Percentiles rank a stretch among this genome's conserved stretches.
Conservation (phyloP, 2,888 invertebrate species). For the Automeris io region DNA sequence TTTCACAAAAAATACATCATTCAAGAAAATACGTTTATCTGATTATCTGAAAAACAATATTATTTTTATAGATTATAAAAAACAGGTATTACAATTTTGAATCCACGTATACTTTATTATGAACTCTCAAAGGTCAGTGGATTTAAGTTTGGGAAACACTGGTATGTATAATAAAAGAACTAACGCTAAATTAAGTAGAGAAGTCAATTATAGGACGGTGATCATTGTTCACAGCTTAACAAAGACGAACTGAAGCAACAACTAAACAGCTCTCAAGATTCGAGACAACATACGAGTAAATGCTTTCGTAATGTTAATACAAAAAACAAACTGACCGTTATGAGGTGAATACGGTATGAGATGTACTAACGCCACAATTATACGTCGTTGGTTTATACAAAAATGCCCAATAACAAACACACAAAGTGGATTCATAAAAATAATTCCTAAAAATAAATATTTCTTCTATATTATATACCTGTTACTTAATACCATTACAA, state of each 20-base stretch:
- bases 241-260: constrained; percentile 48
- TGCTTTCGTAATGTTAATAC: constrained; percentile 53
- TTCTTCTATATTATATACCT: constrained; percentile 30
- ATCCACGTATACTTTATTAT: no score
- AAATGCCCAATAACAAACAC: constrained; percentile 42
- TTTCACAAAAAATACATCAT: no score
- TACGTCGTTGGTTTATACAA: constrained; percentile 28
- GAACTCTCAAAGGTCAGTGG: no score
- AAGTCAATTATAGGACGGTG: constrained; percentile 69
- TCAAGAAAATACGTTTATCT: no score
- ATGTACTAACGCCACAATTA: constrained; percentile 54
- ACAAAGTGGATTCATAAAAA: constrained; percentile 32
- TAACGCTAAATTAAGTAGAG: constrained; percentile 73
- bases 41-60: no score
- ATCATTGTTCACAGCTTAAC: constrained; percentile 37
- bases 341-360: constrained; percentile 47
- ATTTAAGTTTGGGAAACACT: no score
- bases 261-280: constrained; percentile 39
- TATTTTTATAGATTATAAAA: no score
- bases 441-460: constrained; percentile 36
- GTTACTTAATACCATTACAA: constrained; percentile 35
- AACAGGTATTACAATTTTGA: no score
- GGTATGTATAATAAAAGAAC: constrained; percentile 60
- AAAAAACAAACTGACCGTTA: constrained; percentile 59
- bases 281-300: constrained; percentile 54